Percentiles rank a stretch among this genome's conserved stretches.
phyloP scores from a whole-genome alignment of 2,888 invertebrate species.

The Aricia artaxerxes region DNA sequence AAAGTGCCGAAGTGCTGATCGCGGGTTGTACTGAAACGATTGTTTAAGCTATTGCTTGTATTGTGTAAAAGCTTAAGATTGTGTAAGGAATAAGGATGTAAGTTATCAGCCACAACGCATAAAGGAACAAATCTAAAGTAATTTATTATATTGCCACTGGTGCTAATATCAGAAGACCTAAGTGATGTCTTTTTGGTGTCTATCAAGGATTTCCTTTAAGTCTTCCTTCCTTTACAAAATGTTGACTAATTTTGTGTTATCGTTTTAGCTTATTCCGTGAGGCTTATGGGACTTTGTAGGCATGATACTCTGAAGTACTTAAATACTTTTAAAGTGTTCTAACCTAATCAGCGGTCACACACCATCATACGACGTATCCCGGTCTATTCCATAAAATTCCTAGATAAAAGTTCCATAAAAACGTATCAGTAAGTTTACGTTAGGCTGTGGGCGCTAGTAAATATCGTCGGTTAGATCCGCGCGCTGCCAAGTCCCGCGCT shows the following conservation, averaged over 20 bases:
- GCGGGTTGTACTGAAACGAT: slow-evolving; percentile 40
- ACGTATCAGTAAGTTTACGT: slow-evolving; percentile 23
- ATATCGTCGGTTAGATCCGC: slow-evolving; percentile 19
- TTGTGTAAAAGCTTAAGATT: too few relatives aligned
- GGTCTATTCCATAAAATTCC: slow-evolving; percentile 8
- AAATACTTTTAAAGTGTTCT: not conserved
- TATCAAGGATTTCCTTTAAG: not conserved
- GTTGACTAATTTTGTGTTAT: not conserved
- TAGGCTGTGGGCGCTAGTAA: slow-evolving; percentile 27
- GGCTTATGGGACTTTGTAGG: not conserved
- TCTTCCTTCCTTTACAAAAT: not conserved
- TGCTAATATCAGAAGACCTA: too few relatives aligned
- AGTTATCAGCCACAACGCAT: too few relatives aligned
- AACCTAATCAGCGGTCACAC: not conserved
- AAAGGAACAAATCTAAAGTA: too few relatives aligned
- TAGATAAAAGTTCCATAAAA: slow-evolving; percentile 6
- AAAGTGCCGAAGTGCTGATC: slow-evolving; percentile 41
- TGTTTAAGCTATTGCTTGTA: not conserved
- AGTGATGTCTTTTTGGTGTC: too few relatives aligned
- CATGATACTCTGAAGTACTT: not conserved
- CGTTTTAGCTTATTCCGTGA: not conserved
- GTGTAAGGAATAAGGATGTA: too few relatives aligned
- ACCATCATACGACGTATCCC: not conserved
- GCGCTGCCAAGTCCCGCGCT: slow-evolving; percentile 23
- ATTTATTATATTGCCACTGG: too few relatives aligned